Evolutionary conservation across 2,888 invertebrate species (phyloP).

Genomic region (Hemaris fuciformis): DNA sequence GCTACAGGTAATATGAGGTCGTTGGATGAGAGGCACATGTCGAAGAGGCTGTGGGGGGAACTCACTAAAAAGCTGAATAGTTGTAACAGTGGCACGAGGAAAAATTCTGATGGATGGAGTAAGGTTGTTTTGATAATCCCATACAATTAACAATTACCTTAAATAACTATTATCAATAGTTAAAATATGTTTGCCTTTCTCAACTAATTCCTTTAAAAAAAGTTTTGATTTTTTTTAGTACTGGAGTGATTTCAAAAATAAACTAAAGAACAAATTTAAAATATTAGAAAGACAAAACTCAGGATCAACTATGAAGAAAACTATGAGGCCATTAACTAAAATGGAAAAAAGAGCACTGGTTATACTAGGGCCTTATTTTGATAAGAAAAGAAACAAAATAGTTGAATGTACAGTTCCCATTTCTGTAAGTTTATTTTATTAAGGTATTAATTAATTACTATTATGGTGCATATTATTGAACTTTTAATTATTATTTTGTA

Average conservation of each 20-base stretch:
- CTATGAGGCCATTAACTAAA: constrained; percentile 48
- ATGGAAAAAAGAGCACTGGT: constrained; percentile 54
- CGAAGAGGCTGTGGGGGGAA: constrained; percentile 57
- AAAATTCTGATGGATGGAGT: constrained; percentile 62
- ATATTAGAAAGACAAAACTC: constrained; percentile 41
- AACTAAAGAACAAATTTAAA: constrained; percentile 56
- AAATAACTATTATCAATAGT: too few species aligned
- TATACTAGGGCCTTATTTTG: constrained; percentile 58
- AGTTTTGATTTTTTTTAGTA: constrained; percentile 42
- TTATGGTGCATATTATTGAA: too few species aligned
- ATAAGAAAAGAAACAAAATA: constrained; percentile 36
- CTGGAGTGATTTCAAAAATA: constrained; percentile 69
- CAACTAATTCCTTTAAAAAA: neutral
- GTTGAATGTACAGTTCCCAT: constrained; percentile 30
- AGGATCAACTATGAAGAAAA: constrained; percentile 34
- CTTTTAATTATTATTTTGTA: neutral
- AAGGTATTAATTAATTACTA: too few species aligned
- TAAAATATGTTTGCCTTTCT: too few species aligned
- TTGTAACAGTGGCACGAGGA: constrained; percentile 47
- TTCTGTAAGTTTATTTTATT: constrained; percentile 34
- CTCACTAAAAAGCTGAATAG: constrained; percentile 49
- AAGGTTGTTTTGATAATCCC: too few species aligned
- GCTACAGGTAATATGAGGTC: constrained; percentile 54
- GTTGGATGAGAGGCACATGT: constrained; percentile 53
- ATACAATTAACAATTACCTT: too few species aligned